A percentile compares a stretch with the other conserved stretches of the same genome.
These are phyloP conservation scores for Mellilla xanthometata DNA, from an alignment of 2,888 invertebrate species.

Conservation along the genomic window DNA sequence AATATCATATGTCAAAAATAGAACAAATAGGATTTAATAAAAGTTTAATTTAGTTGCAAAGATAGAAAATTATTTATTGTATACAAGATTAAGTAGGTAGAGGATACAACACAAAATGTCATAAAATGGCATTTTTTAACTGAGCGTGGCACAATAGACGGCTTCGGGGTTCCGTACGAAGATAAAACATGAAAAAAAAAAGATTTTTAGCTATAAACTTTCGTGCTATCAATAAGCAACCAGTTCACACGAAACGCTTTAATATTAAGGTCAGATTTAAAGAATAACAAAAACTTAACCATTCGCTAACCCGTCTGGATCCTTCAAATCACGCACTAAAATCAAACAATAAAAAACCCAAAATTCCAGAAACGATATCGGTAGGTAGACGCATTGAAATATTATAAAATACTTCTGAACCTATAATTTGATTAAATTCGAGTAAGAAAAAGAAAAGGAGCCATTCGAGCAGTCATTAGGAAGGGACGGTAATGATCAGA, in stretches of 20 bases:
- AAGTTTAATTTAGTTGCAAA: too few species aligned
- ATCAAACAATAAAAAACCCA: conserved; percentile 74
- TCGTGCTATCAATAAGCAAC: conserved; percentile 19
- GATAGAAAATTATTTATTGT: too few species aligned
- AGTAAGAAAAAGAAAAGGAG: conserved; percentile 72
- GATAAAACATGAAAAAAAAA: too few species aligned
- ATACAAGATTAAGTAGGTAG: too few species aligned
- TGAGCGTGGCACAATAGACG: too few species aligned
- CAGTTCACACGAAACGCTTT: too few species aligned
- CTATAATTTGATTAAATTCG: conserved; percentile 82
- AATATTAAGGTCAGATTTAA: conserved; percentile 4
- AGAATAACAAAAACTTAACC: not conserved
- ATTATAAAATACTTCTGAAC: conserved; percentile 76
- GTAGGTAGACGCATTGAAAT: conserved; percentile 76
- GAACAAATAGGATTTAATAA: too few species aligned
- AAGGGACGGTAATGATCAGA: conserved; percentile 77
- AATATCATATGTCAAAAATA: too few species aligned
- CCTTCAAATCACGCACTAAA: conserved; percentile 70
- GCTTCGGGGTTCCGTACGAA: too few species aligned
- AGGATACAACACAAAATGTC: too few species aligned
- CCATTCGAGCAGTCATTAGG: conserved; percentile 76
- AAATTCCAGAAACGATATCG: conserved; percentile 78
- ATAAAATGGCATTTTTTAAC: too few species aligned
- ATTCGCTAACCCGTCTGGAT: conserved; percentile 66
- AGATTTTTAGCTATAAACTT: too few species aligned